Conservation (phyloP, 64 coral and sea anemone genomes). For the Porites lutea region DNA sequence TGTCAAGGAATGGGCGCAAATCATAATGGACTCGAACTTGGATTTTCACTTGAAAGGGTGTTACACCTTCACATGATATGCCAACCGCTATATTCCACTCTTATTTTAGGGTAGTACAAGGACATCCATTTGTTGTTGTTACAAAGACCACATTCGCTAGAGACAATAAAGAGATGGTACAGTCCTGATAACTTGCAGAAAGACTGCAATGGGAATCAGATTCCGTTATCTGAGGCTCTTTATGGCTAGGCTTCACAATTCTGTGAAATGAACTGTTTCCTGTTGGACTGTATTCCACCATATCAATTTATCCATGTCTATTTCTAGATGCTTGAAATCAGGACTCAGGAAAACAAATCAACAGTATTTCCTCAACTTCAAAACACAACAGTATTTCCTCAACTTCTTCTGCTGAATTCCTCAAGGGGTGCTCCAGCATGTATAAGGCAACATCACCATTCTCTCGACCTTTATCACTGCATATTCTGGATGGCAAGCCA, state of each 20-base stretch:
- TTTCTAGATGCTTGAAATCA: conserved; percentile 49
- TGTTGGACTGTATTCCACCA: conserved; percentile 16
- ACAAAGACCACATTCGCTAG: conserved; percentile 58
- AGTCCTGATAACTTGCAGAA: conserved; percentile 31
- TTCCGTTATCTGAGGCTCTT: neutral
- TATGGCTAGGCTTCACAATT: neutral
- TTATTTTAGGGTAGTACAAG: conserved; percentile 60
- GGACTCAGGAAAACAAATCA: too few species aligned
- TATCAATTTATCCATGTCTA: conserved; percentile 7
- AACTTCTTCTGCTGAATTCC: too few species aligned
- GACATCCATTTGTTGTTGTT: conserved; percentile 22
- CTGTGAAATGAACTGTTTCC: neutral
- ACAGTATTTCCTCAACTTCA: too few species aligned
- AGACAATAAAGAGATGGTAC: conserved; percentile 55
- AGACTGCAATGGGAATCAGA: neutral
- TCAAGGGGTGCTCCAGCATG: too few species aligned
- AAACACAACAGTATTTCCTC: too few species aligned
- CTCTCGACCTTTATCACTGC: too few species aligned
- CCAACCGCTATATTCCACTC: conserved; percentile 43
- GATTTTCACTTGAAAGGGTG: conserved; percentile 8
- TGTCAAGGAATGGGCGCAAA: conserved; percentile 59
- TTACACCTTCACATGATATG: conserved; percentile 43
- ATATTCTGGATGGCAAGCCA: too few species aligned
- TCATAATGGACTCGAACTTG: conserved; percentile 56
- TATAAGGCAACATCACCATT: too few species aligned